These are phyloP conservation scores for Taxidea taxus DNA, from an alignment of 2,113 vertebrate species.

Conservation along the genomic window DNA sequence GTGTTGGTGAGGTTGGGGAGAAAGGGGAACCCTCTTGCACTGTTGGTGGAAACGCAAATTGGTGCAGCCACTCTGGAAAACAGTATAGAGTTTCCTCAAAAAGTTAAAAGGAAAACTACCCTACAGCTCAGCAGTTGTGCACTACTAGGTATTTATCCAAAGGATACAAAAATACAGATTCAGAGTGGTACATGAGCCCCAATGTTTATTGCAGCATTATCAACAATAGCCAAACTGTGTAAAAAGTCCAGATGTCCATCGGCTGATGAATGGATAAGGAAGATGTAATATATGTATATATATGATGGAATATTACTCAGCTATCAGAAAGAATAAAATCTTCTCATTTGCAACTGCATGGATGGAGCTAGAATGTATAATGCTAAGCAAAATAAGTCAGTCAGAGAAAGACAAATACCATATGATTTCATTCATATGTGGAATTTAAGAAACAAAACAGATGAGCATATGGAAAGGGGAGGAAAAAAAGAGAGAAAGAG, in stretches of 20 bases:
- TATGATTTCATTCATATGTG: neutral
- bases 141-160: neutral
- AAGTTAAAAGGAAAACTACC: neutral
- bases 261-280: too few species aligned
- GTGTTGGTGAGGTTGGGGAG: neutral
- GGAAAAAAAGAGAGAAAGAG: neutral
- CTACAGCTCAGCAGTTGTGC: neutral
- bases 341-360: neutral
- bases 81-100: neutral
- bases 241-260: too few species aligned
- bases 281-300: neutral
- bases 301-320: neutral
- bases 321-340: neutral
- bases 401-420: neutral
- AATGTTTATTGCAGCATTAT: neutral
- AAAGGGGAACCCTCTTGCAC: neutral
- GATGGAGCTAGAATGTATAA: neutral
- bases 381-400: neutral
- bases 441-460: neutral
- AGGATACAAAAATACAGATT: neutral
- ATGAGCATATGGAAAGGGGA: neutral
- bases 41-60: neutral
- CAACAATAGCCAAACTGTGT: too few species aligned
- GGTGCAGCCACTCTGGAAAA: neutral
- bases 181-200: neutral